phyloP scores from a whole-genome alignment of 1,140 invertebrate species.

The Anadara kagoshimensis region DNA sequence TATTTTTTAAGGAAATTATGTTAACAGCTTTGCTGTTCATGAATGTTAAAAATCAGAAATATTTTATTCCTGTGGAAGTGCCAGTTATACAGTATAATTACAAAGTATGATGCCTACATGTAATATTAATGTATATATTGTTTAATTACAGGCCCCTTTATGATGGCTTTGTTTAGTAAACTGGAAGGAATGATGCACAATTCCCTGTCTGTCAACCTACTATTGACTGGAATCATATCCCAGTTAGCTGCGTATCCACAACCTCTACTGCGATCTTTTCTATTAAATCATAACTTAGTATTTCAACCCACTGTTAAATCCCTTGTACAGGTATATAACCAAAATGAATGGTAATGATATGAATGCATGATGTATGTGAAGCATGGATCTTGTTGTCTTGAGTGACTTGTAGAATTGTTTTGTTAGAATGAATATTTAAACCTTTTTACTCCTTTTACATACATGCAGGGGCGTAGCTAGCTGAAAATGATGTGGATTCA shows the following conservation, averaged over 20 bases:
- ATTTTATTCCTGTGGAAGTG: slow-evolving; percentile 12
- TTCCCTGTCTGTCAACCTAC: slow-evolving; percentile 89
- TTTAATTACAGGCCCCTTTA: slow-evolving; percentile 82
- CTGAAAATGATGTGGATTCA: too few relatives aligned
- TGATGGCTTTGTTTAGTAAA: slow-evolving; percentile 87
- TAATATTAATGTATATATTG: too few relatives aligned
- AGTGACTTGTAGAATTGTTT: background rate
- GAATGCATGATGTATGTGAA: slow-evolving; percentile 6
- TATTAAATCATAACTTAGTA: slow-evolving; percentile 89
- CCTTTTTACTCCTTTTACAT: background rate
- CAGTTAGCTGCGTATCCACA: slow-evolving; percentile 91
- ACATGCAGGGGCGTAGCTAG: too few relatives aligned
- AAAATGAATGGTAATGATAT: background rate
- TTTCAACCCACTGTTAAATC: slow-evolving; percentile 93
- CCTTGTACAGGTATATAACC: slow-evolving; percentile 85
- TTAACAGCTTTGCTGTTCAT: too few relatives aligned
- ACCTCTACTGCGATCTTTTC: slow-evolving; percentile 88
- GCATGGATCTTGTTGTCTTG: background rate
- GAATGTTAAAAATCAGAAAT: too few relatives aligned
- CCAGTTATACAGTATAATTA: background rate
- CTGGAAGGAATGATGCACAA: slow-evolving; percentile 90
- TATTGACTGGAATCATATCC: slow-evolving; percentile 90
- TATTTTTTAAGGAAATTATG: too few relatives aligned
- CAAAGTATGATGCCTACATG: background rate
- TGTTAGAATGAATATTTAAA: background rate